Evolutionary conservation across 2,888 invertebrate species (phyloP).

Genomic region (Sinelater perroti): DNA sequence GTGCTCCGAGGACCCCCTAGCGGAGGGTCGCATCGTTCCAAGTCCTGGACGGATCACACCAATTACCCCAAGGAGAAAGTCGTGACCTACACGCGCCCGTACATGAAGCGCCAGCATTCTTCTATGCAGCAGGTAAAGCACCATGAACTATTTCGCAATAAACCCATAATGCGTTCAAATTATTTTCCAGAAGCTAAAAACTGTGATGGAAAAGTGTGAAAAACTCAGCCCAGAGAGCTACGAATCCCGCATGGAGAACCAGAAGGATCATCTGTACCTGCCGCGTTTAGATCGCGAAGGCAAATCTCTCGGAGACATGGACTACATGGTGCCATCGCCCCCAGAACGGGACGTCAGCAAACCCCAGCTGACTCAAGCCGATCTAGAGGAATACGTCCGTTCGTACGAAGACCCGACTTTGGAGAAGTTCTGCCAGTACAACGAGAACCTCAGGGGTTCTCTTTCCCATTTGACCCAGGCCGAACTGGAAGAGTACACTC

Average conservation of each 20-base stretch:
- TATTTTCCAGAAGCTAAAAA: conserved; percentile 67
- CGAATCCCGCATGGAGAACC: conserved; percentile 62
- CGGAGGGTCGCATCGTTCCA: conserved; percentile 71
- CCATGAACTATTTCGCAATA: conserved; percentile 14
- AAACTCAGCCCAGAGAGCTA: conserved; percentile 68
- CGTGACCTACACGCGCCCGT: conserved; percentile 69
- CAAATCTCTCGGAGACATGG: conserved; percentile 68
- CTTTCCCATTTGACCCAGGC: conserved; percentile 44
- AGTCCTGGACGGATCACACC: conserved; percentile 77
- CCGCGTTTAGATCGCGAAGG: conserved; percentile 72
- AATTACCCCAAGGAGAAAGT: conserved; percentile 75
- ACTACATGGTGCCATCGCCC: conserved; percentile 75
- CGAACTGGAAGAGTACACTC: conserved; percentile 64
- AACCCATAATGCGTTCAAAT: neutral
- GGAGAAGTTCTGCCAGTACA: conserved; percentile 54
- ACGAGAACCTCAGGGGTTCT: conserved; percentile 44
- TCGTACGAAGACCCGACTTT: conserved; percentile 63
- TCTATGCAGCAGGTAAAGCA: conserved; percentile 66
- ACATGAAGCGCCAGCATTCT: conserved; percentile 68
- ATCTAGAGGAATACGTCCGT: conserved; percentile 75
- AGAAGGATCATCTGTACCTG: conserved; percentile 62
- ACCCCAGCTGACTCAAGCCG: conserved; percentile 68
- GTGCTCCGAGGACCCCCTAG: conserved; percentile 58
- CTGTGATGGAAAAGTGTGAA: conserved; percentile 75
- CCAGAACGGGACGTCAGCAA: conserved; percentile 70